These are phyloP conservation scores for Bos javanicus DNA, from an alignment of 2,113 vertebrate species.

Conservation along the genomic window DNA sequence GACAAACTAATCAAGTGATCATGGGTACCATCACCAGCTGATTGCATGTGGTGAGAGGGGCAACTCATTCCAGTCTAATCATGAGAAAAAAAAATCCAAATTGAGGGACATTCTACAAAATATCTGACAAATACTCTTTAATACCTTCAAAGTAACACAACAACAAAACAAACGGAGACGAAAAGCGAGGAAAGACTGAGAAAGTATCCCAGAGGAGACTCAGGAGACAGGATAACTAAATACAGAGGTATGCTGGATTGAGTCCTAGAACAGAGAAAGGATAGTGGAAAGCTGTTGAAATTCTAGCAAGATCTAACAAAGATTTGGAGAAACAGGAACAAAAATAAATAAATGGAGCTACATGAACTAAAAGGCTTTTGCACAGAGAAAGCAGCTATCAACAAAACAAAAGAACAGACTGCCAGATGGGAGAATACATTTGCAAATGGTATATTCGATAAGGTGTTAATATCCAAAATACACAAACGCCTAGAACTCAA, in stretches of 20 bases:
- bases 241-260: background rate
- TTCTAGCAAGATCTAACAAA: background rate
- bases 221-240: background rate
- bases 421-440: background rate
- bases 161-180: background rate
- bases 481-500: background rate
- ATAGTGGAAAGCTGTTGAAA: background rate
- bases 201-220: background rate
- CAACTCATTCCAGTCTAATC: background rate
- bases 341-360: background rate
- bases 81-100: background rate
- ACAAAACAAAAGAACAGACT: background rate
- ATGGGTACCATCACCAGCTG: background rate
- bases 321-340: background rate
- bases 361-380: background rate
- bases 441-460: background rate
- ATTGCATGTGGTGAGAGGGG: background rate
- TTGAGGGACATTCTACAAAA: background rate
- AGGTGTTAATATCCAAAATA: background rate
- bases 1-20: background rate
- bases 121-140: background rate
- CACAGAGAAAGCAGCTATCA: background rate
- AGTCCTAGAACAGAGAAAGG: background rate
- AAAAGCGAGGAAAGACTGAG: background rate
- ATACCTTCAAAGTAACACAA: background rate